phyloP scores from a whole-genome alignment of 2,888 invertebrate species.

The Balanococcus diminutus region DNA sequence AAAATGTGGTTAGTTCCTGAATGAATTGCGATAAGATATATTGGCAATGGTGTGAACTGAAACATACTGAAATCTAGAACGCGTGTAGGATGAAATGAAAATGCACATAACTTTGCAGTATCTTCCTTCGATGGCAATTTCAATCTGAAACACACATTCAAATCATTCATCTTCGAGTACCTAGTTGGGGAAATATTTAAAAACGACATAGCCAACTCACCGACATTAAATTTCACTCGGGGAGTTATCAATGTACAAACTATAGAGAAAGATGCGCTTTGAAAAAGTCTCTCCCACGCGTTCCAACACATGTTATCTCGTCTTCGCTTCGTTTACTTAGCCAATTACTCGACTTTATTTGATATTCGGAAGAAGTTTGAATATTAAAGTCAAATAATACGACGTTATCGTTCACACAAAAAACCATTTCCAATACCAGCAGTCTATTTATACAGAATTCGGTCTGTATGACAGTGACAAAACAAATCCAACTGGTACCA shows the following conservation, averaged over 20 bases:
- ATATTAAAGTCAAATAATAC: conserved; percentile 24
- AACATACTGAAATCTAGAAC: not conserved
- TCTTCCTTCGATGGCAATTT: not conserved
- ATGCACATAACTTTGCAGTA: not conserved
- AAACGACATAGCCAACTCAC: not conserved
- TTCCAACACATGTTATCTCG: not conserved
- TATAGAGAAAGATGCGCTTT: not conserved
- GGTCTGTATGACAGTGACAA: not conserved
- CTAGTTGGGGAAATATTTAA: not conserved
- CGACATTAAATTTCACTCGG: not conserved
- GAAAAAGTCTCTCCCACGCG: conserved; percentile 23
- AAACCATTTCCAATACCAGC: conserved; percentile 25
- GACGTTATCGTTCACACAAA: conserved; percentile 9
- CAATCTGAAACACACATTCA: not conserved
- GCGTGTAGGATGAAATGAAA: not conserved
- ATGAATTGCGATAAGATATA: not conserved
- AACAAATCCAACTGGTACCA: conserved; percentile 25
- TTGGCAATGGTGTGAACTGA: conserved; percentile 4
- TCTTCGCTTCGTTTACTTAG: conserved; percentile 18
- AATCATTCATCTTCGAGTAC: not conserved
- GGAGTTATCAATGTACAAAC: conserved; percentile 1
- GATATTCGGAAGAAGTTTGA: conserved; percentile 11
- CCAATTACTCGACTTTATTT: conserved; percentile 32
- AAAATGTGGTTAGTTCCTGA: conserved; percentile 8
- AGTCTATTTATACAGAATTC: conserved; percentile 22